Conservation (phyloP, 2,888 invertebrate genomes). For the Artemia sinica region DNA sequence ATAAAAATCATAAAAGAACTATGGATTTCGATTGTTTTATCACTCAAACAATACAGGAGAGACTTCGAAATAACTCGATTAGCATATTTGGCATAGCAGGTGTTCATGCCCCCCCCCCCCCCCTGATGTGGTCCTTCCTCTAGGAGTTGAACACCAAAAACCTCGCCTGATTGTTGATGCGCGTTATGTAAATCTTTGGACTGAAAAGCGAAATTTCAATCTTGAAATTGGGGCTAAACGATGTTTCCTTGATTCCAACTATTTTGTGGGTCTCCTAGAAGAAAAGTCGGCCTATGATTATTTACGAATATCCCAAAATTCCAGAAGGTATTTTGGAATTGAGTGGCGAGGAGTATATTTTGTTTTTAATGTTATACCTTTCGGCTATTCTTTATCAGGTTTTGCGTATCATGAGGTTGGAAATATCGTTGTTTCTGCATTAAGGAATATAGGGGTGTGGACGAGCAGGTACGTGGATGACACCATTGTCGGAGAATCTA, state of each 20-base stretch:
- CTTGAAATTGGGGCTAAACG: background rate
- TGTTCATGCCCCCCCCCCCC: background rate
- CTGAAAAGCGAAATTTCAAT: background rate
- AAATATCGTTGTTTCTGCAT: background rate
- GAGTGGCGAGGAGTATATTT: background rate
- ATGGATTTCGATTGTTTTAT: background rate
- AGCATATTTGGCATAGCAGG: background rate
- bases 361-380: slow-evolving; percentile 9
- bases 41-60: background rate
- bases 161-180: background rate
- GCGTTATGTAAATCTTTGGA: no score
- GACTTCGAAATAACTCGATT: background rate
- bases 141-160: background rate
- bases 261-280: background rate
- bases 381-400: background rate
- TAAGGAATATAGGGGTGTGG: background rate
- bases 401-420: background rate
- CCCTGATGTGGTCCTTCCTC: background rate
- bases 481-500: background rate
- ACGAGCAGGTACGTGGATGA: background rate
- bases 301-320: background rate
- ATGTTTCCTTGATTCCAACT: background rate
- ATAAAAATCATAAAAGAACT: background rate
- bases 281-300: background rate
- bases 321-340: background rate